Evolutionary conservation across 2,888 invertebrate genomes (phyloP), one percentile per base, ranked within the genome.

Genomic region (Athalia cordata): DNA sequence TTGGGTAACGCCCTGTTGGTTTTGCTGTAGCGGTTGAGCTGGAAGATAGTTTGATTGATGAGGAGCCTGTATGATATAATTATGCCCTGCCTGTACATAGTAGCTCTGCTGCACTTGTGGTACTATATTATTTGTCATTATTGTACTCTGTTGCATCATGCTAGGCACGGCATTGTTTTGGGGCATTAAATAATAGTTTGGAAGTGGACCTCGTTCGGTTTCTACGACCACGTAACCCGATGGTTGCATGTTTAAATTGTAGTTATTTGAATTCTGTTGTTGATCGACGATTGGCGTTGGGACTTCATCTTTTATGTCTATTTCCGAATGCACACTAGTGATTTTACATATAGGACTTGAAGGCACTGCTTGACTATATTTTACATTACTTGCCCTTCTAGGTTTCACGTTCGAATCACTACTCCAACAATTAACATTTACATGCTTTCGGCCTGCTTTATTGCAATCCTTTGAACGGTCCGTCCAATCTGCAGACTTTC

Each of bases 271-370:
- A 47, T 57, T 79, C 2, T 81, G 11, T 5, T 81, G 8, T 5
- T 80, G 78, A 57, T 88, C 88, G 11, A 84, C 85, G 8, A 86
- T 81, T 7, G 88, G 88, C 8, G 50, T 45, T 45, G 72, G 11
- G 49, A 84, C 85, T 65, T 89, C 89, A 43, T 89, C 89, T 55
- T 88, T 88, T 47, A 89, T 89, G 75, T 89, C 88, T 77, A 89
- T 68, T 72, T 88, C 89, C 9, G 89, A 89, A 80, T 90, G 89
- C 7, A 89, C 85, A 57, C 87, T 85, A 7, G 8, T 49, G 3
- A 77, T 77, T 47, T 59, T 72, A 72, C 72, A 72, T 5, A 72
- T 72, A 61, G 72, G 72, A 57, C 13, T 59, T 72, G 72, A 72
- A 72, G 72, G 72, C 72, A 72, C 72, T 68, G 59, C 59, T 72